phyloP scores from a whole-genome alignment of 2,888 invertebrate genomes.

The Halictus ligatus region DNA sequence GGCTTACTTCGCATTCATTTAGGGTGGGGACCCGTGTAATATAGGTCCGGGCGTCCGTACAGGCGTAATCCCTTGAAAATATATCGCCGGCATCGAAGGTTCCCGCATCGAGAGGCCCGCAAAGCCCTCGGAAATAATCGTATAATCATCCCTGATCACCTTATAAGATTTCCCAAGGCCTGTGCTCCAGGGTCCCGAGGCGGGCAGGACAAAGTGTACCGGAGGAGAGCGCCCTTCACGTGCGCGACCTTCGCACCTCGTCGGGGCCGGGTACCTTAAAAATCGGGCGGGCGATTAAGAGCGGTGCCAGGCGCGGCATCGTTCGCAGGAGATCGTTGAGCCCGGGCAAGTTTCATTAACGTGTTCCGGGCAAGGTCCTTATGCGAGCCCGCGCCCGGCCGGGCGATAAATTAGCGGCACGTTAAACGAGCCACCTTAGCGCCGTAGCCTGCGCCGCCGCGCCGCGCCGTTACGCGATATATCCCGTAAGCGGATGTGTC shows the following conservation, averaged over 20 bases:
- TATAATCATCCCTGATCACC: conserved; percentile 14
- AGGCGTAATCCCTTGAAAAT: not conserved
- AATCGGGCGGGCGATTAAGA: conserved; percentile 46
- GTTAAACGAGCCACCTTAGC: conserved; percentile 70
- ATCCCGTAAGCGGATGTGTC: conserved; percentile 75
- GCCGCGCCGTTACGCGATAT: conserved; percentile 71
- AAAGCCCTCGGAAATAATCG: not conserved
- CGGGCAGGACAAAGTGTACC: not conserved
- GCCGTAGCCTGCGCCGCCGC: conserved; percentile 50
- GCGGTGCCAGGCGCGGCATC: not conserved
- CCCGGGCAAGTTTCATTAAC: conserved; percentile 64
- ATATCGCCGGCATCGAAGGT: not conserved
- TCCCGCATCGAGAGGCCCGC: not conserved
- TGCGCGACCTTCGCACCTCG: conserved; percentile 5
- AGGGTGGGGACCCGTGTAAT: not conserved
- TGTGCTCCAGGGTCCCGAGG: not conserved
- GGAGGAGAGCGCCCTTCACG: not conserved
- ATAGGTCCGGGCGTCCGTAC: not conserved
- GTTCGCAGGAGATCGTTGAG: conserved; percentile 34
- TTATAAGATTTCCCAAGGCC: conserved; percentile 1
- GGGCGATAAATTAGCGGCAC: conserved; percentile 67
- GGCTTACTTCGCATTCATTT: not conserved
- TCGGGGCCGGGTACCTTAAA: not conserved
- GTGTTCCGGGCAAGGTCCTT: conserved; percentile 42
- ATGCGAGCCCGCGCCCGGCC: conserved; percentile 35